Conservation (phyloP, 2,888 invertebrate species). For the Nomada lathburiana region DNA sequence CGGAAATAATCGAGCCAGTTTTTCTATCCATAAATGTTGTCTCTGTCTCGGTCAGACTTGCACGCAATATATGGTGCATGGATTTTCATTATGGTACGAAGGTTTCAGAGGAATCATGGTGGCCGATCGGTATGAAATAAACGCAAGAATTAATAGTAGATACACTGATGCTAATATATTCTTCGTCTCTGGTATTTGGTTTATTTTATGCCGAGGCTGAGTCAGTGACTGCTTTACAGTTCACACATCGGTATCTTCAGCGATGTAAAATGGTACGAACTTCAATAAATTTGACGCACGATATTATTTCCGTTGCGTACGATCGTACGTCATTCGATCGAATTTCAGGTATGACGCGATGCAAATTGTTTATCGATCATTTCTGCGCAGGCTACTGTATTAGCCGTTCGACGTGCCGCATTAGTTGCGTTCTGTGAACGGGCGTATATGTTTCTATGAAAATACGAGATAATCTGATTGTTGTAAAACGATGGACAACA, state of each 20-base stretch:
- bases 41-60: too few relatives aligned
- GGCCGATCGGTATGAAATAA: neutral
- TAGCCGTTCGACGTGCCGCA: neutral
- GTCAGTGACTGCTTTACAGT: neutral
- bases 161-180: neutral
- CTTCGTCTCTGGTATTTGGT: neutral
- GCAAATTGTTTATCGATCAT: neutral
- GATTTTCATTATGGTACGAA: too few relatives aligned
- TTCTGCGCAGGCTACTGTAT: neutral
- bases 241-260: neutral
- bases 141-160: neutral
- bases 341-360: neutral
- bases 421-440: neutral
- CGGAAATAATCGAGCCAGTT: neutral
- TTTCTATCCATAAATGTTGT: too few relatives aligned
- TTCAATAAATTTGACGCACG: conserved; percentile 14
- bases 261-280: too few relatives aligned
- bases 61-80: too few relatives aligned
- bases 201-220: neutral
- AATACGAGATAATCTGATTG: neutral
- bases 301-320: neutral
- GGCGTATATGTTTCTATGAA: neutral
- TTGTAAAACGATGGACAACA: neutral
- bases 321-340: conserved; percentile 6
- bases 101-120: neutral